Percentiles rank a stretch among this genome's conserved stretches.
Evolutionary conservation across 2,113 vertebrate species (phyloP).

Genomic region (Eulemur macaco): DNA sequence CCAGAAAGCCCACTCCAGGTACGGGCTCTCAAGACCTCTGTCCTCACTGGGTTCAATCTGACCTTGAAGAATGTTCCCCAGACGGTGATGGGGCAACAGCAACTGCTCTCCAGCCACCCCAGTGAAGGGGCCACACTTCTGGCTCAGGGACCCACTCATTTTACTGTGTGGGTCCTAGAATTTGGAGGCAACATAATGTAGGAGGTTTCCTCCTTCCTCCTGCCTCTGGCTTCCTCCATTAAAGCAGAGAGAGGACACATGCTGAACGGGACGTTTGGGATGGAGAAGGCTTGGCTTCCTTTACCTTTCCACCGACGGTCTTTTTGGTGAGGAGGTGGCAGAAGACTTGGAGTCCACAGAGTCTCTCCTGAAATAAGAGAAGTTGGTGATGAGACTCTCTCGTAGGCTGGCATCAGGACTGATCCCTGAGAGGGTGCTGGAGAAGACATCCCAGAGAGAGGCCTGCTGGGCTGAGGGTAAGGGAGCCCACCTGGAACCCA

Average conservation of each 20-base stretch:
- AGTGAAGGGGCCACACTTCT: neutral
- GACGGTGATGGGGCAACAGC: neutral
- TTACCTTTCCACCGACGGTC: slow-evolving; percentile 88
- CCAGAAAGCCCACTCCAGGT: neutral
- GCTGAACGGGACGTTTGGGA: neutral
- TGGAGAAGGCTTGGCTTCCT: neutral
- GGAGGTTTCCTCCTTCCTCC: neutral
- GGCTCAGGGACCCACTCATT: neutral
- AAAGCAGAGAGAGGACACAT: neutral
- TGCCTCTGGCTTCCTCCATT: neutral
- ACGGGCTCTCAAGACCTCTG: neutral
- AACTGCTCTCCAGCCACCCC: neutral
- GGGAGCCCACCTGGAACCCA: neutral
- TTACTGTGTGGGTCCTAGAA: neutral
- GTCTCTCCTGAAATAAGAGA: slow-evolving; percentile 85
- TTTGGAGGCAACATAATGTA: neutral
- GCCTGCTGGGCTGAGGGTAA: neutral
- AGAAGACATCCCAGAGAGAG: neutral
- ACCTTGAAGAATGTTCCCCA: neutral
- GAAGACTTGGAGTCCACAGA: slow-evolving; percentile 87
- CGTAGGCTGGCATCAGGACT: neutral
- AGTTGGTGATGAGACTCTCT: neutral
- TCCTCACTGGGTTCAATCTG: neutral
- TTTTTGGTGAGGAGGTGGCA: slow-evolving; percentile 87
- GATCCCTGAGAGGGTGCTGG: neutral